Percentiles rank a stretch among this genome's conserved stretches.
Evolutionary conservation across 1,140 invertebrate species (phyloP).

Genomic region (Samia ricini): DNA sequence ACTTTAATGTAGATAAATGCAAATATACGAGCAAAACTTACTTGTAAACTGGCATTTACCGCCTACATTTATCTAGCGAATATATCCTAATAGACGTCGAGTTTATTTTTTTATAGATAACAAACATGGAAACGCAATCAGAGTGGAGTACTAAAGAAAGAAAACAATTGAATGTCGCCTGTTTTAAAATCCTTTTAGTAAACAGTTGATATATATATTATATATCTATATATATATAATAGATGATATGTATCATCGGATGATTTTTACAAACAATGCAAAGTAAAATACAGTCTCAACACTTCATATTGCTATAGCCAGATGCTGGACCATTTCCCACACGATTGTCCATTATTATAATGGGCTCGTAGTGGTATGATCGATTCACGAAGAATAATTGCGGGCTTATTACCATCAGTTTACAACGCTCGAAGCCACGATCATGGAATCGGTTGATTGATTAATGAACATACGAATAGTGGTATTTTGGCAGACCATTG

Average conservation of each 20-base stretch:
- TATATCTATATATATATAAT: no score
- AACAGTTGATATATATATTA: neutral
- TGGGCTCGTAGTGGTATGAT: conserved; percentile 31
- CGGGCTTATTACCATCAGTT: conserved; percentile 18
- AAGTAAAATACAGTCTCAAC: conserved; percentile 32
- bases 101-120: conserved; percentile 24
- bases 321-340: conserved; percentile 43
- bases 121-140: conserved; percentile 50
- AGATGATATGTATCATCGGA: neutral
- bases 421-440: conserved; percentile 31
- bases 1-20: conserved; percentile 36
- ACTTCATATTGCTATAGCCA: conserved; percentile 27
- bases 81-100: conserved; percentile 26
- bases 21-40: conserved; percentile 38
- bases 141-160: conserved; percentile 27
- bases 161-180: conserved; percentile 19
- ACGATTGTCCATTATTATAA: conserved; percentile 39
- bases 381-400: conserved; percentile 28
- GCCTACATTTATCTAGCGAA: conserved; percentile 28
- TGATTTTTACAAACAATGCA: conserved; percentile 18
- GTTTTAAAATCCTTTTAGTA: conserved; percentile 3
- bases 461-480: conserved; percentile 30
- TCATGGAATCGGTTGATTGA: conserved; percentile 33
- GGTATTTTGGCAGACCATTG: conserved; percentile 17
- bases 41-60: conserved; percentile 13